Evolutionary conservation across 2,113 vertebrate genomes (phyloP).

Genomic region (Hiodon tergisus): DNA sequence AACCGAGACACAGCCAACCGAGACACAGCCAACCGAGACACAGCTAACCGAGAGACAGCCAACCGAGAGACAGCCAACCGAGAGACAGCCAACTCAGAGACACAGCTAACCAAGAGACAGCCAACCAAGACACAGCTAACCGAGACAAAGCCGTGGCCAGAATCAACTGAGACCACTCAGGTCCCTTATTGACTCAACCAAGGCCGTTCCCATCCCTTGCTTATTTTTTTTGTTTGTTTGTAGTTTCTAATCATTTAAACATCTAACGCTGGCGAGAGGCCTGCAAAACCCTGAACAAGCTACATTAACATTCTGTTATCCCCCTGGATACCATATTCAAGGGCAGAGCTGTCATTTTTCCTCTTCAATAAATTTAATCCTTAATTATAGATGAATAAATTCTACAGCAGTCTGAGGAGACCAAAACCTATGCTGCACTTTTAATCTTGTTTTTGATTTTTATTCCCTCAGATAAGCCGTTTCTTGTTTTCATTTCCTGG

Average conservation of each 20-base stretch:
- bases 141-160: not conserved
- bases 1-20: no score
- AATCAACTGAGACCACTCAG: not conserved
- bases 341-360: constrained; percentile 31
- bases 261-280: constrained; percentile 26
- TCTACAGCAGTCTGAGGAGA: constrained; percentile 22
- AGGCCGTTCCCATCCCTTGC: not conserved
- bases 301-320: constrained; percentile 29
- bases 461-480: constrained; percentile 17
- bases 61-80: not conserved
- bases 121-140: no score
- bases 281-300: constrained; percentile 16
- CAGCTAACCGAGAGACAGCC: not conserved
- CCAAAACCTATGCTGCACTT: constrained; percentile 22
- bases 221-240: constrained; percentile 34
- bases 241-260: constrained; percentile 42
- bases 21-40: no score
- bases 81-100: no score
- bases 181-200: not conserved
- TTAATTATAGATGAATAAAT: constrained; percentile 46
- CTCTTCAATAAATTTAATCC: constrained; percentile 40
- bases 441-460: constrained; percentile 27
- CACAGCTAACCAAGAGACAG: no score
- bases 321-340: constrained; percentile 21
- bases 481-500: constrained; percentile 19